phyloP scores from a whole-genome alignment of 2,888 invertebrate species.

The Poecilobothrus nobilitatus region DNA sequence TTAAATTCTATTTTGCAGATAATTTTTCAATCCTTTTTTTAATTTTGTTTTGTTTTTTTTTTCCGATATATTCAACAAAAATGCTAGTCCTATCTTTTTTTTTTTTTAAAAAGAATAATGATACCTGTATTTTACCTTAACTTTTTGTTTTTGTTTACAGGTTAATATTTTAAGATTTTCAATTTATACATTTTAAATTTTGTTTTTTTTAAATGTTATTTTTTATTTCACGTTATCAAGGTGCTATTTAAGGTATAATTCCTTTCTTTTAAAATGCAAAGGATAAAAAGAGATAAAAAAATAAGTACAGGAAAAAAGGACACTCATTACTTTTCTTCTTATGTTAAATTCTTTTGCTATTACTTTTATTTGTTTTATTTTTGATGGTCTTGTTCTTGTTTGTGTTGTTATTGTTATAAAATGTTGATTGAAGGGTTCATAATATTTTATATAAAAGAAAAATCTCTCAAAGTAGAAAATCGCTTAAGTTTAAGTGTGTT shows the following conservation, averaged over 20 bases:
- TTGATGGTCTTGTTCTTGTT: background rate
- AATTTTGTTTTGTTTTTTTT: too few species aligned
- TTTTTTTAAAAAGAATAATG: too few species aligned
- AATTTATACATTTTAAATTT: too few species aligned
- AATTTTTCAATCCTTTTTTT: too few species aligned
- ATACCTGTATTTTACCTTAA: too few species aligned
- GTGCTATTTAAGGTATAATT: background rate
- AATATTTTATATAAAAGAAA: background rate
- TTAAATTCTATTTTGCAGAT: too few species aligned
- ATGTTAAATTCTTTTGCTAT: background rate
- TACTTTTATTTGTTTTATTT: background rate
- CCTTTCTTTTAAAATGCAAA: background rate
- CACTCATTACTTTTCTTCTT: background rate
- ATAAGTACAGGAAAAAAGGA: background rate
- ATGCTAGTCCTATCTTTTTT: too few species aligned
- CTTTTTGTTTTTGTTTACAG: too few species aligned
- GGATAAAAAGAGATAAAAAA: background rate
- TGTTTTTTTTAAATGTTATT: too few species aligned
- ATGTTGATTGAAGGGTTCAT: slow-evolving; percentile 4
- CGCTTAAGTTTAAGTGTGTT: background rate
- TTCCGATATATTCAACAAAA: too few species aligned
- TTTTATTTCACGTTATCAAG: background rate
- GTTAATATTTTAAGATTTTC: too few species aligned
- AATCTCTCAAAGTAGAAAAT: background rate
- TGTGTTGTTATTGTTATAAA: background rate